Percentiles rank a stretch among this genome's conserved stretches.
These are phyloP conservation scores for Onychostruthus taczanowskii DNA, from an alignment of 2,113 vertebrate genomes.

Conservation along the genomic window DNA sequence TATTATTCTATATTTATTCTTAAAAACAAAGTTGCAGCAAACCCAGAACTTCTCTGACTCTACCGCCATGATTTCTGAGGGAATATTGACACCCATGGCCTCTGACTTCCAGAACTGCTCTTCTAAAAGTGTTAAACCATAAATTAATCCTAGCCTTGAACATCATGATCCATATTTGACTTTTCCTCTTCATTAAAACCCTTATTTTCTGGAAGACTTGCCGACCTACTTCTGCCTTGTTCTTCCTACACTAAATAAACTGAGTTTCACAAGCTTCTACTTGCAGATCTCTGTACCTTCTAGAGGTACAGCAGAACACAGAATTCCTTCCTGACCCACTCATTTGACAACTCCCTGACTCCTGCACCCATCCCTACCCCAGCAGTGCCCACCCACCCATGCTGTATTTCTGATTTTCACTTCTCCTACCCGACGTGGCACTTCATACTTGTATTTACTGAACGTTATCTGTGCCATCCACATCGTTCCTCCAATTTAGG, in stretches of 20 bases:
- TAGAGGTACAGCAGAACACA: neutral
- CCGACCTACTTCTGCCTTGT: neutral
- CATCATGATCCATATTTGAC: neutral
- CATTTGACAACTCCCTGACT: neutral
- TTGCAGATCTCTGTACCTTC: neutral
- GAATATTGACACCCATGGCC: neutral
- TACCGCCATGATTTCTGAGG: neutral
- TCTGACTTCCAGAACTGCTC: neutral
- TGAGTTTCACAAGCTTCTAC: accelerated
- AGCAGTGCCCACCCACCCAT: neutral
- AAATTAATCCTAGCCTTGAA: neutral
- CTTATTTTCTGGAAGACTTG: neutral
- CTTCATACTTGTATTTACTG: conserved; percentile 7
- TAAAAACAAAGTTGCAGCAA: neutral
- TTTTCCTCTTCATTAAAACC: neutral
- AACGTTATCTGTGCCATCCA: neutral
- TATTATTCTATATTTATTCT: neutral
- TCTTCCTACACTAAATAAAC: neutral
- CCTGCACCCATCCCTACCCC: neutral
- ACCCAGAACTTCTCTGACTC: neutral
- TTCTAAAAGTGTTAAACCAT: neutral
- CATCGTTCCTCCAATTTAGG: conserved; percentile 36
- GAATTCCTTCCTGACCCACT: neutral
- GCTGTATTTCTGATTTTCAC: neutral
- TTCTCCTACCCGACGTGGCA: neutral